Percentiles rank a stretch among this genome's conserved stretches.
phyloP scores from a whole-genome alignment of 2,113 vertebrate species.

The Morone saxatilis region DNA sequence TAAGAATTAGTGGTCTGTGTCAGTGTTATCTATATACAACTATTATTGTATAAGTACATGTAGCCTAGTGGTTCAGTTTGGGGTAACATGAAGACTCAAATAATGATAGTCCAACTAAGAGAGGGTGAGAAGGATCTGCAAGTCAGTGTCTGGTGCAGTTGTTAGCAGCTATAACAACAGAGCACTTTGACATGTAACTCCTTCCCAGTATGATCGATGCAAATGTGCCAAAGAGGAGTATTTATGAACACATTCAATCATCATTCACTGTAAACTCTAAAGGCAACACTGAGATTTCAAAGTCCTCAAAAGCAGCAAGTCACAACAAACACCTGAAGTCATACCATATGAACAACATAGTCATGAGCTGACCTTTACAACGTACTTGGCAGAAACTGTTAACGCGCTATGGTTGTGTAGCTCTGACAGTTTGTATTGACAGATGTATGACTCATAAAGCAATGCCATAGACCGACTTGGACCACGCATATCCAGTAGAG shows the following conservation, averaged over 20 bases:
- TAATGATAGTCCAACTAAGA: not conserved
- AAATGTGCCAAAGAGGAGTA: not conserved
- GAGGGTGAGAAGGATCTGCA: not conserved
- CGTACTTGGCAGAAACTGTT: slow-evolving; percentile 11
- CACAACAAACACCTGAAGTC: slow-evolving; percentile 28
- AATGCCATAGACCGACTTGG: slow-evolving; percentile 18
- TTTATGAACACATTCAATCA: not conserved
- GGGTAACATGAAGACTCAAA: not conserved
- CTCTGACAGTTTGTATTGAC: slow-evolving; percentile 38
- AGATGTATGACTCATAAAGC: slow-evolving; percentile 64
- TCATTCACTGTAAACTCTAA: slow-evolving; percentile 10
- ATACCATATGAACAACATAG: not conserved
- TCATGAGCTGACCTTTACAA: slow-evolving; percentile 9
- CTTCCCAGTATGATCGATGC: not conserved
- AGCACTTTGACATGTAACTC: not conserved
- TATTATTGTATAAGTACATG: too few relatives aligned
- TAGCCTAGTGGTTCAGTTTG: not conserved
- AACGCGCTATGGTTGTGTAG: not conserved
- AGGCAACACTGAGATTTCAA: slow-evolving; percentile 7
- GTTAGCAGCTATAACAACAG: not conserved
- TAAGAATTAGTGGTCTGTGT: not conserved
- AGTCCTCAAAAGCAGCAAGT: slow-evolving; percentile 33
- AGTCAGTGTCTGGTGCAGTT: too few relatives aligned
- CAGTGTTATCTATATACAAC: too few relatives aligned
- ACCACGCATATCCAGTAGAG: slow-evolving; percentile 27